phyloP scores from a whole-genome alignment of 2,797 vertebrate genomes.

The Craterocephalus amniculus region DNA sequence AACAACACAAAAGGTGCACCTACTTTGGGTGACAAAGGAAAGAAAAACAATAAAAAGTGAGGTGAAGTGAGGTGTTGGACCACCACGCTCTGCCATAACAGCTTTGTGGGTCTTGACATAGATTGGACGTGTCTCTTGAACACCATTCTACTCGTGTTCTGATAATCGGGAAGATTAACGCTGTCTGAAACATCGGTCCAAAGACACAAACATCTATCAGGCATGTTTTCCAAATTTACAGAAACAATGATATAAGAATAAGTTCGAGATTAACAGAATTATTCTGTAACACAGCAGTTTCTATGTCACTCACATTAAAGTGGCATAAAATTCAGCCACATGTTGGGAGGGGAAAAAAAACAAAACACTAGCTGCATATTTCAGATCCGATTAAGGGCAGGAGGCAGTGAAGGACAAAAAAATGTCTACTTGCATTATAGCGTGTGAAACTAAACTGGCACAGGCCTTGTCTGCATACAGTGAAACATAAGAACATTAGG shows the following conservation, averaged over 20 bases:
- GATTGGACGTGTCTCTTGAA: neutral
- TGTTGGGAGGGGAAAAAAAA: constrained; percentile 40
- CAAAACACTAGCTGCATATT: constrained; percentile 46
- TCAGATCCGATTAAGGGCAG: constrained; percentile 62
- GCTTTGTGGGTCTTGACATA: neutral
- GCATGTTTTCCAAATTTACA: neutral
- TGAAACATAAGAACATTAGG: constrained; percentile 16
- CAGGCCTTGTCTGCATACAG: neutral
- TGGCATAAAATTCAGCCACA: neutral
- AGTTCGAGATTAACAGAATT: neutral
- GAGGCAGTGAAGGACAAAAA: constrained; percentile 40
- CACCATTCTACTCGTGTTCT: neutral
- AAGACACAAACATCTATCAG: neutral
- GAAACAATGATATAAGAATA: neutral
- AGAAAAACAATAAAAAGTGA: neutral
- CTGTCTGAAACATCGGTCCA: neutral
- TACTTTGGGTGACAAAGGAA: neutral
- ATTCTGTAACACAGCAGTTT: neutral
- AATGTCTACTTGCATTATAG: constrained; percentile 26
- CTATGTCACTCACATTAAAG: neutral
- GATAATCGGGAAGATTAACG: neutral
- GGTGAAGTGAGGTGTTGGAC: neutral
- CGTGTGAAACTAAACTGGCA: constrained; percentile 24
- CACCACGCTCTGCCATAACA: neutral
- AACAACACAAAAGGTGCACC: neutral